Conservation (phyloP, 2,113 vertebrate species). For the Paracanthobrama guichenoti region DNA sequence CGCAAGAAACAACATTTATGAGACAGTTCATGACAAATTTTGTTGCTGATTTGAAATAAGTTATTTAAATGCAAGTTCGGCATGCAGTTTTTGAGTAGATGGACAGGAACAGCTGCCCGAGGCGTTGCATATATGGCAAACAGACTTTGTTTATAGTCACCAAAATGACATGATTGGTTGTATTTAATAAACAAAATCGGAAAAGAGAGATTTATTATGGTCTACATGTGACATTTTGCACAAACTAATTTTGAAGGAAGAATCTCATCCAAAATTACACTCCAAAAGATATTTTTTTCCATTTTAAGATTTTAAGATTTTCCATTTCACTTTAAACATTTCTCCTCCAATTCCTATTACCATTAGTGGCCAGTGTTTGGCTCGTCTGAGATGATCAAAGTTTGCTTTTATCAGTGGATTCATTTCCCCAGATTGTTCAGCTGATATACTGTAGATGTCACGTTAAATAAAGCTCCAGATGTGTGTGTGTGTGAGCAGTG, state of each 20-base stretch:
- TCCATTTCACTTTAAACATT: not conserved
- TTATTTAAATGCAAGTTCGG: too few relatives aligned
- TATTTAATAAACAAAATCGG: not conserved
- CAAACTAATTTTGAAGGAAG: not conserved
- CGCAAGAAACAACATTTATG: too few relatives aligned
- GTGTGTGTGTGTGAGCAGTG: slow-evolving; percentile 57
- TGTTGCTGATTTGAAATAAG: too few relatives aligned
- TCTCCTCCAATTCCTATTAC: not conserved
- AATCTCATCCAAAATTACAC: not conserved
- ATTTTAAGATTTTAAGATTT: not conserved
- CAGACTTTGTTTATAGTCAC: not conserved
- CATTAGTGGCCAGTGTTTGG: not conserved
- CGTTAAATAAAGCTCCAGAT: not conserved
- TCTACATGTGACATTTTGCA: not conserved
- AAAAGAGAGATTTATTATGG: not conserved
- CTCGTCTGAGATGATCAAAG: not conserved
- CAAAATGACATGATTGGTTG: not conserved
- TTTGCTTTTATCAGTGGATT: not conserved
- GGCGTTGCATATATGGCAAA: too few relatives aligned
- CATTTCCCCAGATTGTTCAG: not conserved
- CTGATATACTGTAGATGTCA: not conserved
- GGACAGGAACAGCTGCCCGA: too few relatives aligned
- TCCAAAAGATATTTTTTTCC: too few relatives aligned
- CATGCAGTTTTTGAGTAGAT: too few relatives aligned
- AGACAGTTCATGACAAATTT: too few relatives aligned